Evolutionary conservation across 2,888 invertebrate genomes (phyloP).

Genomic region (Mantis religiosa): DNA sequence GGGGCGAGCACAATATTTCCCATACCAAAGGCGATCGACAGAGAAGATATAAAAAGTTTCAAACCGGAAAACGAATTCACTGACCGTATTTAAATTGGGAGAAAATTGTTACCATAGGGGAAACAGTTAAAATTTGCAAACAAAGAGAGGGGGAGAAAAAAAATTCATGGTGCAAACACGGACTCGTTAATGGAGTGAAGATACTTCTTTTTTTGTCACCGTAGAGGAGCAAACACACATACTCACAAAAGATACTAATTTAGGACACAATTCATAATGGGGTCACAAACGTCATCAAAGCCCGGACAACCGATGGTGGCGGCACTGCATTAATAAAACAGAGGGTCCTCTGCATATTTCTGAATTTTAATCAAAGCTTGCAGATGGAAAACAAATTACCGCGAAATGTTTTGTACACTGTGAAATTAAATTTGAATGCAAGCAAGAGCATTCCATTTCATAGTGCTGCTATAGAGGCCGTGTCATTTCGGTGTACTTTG

Average conservation of each 20-base stretch:
- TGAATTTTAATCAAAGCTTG: constrained; percentile 4
- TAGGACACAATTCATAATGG: background rate
- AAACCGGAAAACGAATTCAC: background rate
- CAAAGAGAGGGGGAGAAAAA: background rate
- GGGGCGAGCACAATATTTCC: no score
- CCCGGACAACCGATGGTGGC: background rate
- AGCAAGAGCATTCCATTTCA: background rate
- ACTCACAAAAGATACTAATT: background rate
- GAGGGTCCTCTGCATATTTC: constrained; percentile 2
- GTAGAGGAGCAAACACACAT: background rate
- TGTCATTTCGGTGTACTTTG: background rate
- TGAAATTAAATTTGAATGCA: constrained; percentile 1
- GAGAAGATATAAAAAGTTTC: background rate
- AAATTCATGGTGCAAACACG: background rate
- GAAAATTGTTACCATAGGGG: background rate
- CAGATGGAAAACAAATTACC: constrained; percentile 3
- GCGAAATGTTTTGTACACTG: background rate
- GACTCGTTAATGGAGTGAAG: background rate
- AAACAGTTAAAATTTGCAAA: background rate
- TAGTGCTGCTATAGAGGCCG: background rate
- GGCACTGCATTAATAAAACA: background rate
- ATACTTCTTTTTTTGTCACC: background rate
- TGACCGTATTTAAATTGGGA: background rate
- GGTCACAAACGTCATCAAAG: background rate
- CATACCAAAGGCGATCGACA: no score